Evolutionary conservation across 2,797 vertebrate species (phyloP).

Genomic region (Poecile montanus): DNA sequence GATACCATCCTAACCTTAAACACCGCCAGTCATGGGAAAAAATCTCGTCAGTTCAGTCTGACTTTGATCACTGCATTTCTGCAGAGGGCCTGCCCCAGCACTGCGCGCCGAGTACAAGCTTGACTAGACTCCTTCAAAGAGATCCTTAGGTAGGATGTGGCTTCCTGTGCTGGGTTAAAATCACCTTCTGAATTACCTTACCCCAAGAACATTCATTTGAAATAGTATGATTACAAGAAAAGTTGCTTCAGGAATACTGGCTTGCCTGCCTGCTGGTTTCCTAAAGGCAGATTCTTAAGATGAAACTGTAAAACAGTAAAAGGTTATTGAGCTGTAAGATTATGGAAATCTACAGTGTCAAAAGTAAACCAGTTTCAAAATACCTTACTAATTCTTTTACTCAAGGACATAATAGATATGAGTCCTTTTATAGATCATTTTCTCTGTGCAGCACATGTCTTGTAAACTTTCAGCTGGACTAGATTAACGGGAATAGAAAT

Average conservation of each 20-base stretch:
- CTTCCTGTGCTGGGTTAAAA: background rate
- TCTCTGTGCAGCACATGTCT: background rate
- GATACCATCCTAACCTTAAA: background rate
- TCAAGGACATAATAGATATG: background rate
- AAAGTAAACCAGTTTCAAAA: background rate
- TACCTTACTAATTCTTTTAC: background rate
- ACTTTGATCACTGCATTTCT: slow-evolving; percentile 12
- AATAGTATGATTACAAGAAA: background rate
- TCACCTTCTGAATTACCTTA: background rate
- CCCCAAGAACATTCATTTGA: background rate
- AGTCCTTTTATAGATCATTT: background rate
- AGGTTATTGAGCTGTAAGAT: background rate
- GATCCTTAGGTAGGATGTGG: background rate
- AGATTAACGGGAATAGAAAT: slow-evolving; percentile 9
- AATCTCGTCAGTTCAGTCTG: background rate
- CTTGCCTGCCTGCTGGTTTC: background rate
- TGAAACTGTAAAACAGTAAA: background rate
- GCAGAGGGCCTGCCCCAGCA: background rate
- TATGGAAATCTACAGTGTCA: background rate
- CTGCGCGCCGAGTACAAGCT: background rate
- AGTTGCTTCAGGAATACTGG: background rate
- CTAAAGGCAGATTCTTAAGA: slow-evolving; percentile 2
- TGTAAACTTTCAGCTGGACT: background rate
- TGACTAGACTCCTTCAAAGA: background rate
- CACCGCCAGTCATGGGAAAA: background rate